Conservation (phyloP, 35 echinoderm and acorn worm genomes). For the Apostichopus japonicus region DNA sequence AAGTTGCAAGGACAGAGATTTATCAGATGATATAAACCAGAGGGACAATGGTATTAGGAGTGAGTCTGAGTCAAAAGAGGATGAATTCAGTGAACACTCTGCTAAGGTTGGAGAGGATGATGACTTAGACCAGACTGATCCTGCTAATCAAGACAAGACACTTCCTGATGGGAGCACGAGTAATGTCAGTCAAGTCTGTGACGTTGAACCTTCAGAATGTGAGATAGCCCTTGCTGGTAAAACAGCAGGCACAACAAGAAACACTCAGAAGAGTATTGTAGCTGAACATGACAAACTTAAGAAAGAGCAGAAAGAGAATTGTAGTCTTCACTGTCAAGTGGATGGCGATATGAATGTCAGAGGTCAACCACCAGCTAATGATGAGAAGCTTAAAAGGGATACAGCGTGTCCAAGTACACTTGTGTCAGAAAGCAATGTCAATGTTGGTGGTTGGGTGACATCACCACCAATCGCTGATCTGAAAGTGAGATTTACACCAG, state of each 20-base stretch:
- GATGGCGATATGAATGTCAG: background rate
- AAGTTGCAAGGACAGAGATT: too few species aligned
- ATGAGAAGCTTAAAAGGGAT: background rate
- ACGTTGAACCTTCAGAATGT: background rate
- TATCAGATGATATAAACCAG: too few species aligned
- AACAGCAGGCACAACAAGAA: background rate
- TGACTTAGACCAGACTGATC: too few species aligned
- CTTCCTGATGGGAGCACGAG: too few species aligned
- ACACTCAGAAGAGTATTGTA: background rate
- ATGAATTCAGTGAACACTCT: too few species aligned
- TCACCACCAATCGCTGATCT: slow-evolving; percentile 76
- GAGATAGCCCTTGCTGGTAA: background rate
- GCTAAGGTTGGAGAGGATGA: too few species aligned
- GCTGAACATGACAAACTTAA: background rate
- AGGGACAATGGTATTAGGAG: too few species aligned
- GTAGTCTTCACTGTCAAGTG: background rate
- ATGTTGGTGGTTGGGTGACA: slow-evolving; percentile 77
- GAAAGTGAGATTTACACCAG: slow-evolving; percentile 73
- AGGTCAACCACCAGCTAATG: background rate
- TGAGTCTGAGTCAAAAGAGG: too few species aligned
- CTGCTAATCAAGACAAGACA: too few species aligned
- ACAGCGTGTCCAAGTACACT: background rate
- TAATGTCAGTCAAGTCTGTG: too few species aligned
- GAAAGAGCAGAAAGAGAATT: background rate
- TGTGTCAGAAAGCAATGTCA: background rate